Evolutionary conservation across 2,113 vertebrate species (phyloP), one percentile per base, ranked within the genome.

Genomic region (Xiphophorus couchianus): DNA sequence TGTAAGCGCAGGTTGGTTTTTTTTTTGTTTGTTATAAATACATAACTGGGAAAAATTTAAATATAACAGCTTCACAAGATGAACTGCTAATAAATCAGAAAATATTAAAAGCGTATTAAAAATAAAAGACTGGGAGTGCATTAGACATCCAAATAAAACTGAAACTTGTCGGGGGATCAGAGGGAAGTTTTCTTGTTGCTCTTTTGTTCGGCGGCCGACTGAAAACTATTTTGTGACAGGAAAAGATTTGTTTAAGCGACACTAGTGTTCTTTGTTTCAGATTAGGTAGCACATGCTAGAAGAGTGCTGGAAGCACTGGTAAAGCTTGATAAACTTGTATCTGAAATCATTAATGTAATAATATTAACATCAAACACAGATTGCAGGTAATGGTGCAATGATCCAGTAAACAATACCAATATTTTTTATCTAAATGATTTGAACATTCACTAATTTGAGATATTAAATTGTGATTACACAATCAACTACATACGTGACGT

Each of bases 361-460:
- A 75, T 54, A 75, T 35, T 48, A 13, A 65, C 76, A 68, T 35
- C 58, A 14, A 75, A 74, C 72, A 76, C 80, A 66, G 76, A 84
- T 85, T 80, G 78, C 62, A 79, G 72, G 62, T 71, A 48, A 67
- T 30, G 51, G 70, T 81, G 66, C 31, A 69, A 76, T 73, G 73
- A 76, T 68, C 73, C 37, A 77, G 70, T 71, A 58, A 76, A 78
- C 8, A 6, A 5, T 19, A 58, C 51, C n/a, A 58, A 28, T 67
- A n/a, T 42, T 44, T 44, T 58, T 33, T 2, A 19, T 69, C 51
- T 30, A 28, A 48, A 5, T 30, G 30, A 13, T 51, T 54, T 69
- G 4, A 51, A 29, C 54, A 6, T 54, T 2, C 11, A 22, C 14
- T 51, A 17, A 48, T 28, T 30, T 14, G 28, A 51, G 48, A 29